phyloP scores from a whole-genome alignment of 2,797 vertebrate genomes.

The Neomorphus geoffroyi region DNA sequence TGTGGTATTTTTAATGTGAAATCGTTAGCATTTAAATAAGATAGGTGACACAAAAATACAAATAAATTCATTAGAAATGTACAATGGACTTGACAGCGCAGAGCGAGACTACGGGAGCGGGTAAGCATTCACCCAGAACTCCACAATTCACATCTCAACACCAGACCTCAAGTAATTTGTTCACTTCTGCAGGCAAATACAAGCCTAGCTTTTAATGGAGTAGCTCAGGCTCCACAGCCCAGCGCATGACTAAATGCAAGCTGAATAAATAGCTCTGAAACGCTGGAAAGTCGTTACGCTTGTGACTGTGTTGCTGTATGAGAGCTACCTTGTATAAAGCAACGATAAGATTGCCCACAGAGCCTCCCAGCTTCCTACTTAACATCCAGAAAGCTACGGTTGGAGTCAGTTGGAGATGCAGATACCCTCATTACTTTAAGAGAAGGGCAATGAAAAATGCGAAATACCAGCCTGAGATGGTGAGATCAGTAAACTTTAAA shows the following conservation, averaged over 20 bases:
- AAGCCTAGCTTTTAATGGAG: neutral
- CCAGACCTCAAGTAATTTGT: neutral
- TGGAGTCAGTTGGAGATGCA: neutral
- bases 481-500: neutral
- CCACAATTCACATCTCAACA: conserved; percentile 28
- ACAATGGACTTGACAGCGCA: conserved; percentile 38
- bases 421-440: neutral
- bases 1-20: neutral
- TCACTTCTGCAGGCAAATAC: neutral
- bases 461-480: neutral
- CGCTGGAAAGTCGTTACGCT: neutral
- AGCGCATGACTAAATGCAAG: neutral
- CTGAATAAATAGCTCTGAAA: neutral
- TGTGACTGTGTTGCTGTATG: neutral
- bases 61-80: conserved; percentile 40
- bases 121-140: conserved; percentile 11
- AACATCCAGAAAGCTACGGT: neutral
- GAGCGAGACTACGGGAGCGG: neutral
- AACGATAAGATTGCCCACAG: neutral
- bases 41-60: conserved; percentile 45
- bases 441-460: neutral
- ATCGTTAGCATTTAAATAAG: conserved; percentile 9
- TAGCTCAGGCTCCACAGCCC: neutral
- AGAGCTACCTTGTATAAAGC: neutral
- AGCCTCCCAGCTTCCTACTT: neutral